Evolutionary conservation across 2,888 invertebrate species (phyloP).

Genomic region (Cephonodes hylas): DNA sequence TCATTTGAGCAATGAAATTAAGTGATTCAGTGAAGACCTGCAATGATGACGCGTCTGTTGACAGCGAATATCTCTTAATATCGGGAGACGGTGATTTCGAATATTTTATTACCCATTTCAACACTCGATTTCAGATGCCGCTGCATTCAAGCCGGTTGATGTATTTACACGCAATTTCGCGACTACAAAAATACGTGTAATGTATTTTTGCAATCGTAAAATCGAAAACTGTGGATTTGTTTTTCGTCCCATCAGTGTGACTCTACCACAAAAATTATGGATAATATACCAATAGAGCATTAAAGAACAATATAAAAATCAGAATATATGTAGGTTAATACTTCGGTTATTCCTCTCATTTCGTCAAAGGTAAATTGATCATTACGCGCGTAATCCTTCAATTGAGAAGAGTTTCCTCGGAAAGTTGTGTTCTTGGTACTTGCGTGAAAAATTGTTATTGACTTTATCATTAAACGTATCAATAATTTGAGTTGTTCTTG

Average conservation of each 20-base stretch:
- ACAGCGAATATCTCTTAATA: too few species aligned
- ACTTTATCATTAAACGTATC: too few species aligned
- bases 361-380: not conserved
- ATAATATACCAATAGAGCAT: not conserved
- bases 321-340: not conserved
- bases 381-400: not conserved
- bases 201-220: not conserved
- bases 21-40: too few species aligned
- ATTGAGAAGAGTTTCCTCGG: not conserved
- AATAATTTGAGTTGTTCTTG: too few species aligned
- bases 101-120: not conserved
- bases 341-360: not conserved
- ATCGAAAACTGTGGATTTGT: not conserved
- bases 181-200: not conserved
- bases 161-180: not conserved
- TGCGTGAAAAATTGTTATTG: not conserved
- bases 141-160: not conserved
- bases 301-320: not conserved
- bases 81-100: too few species aligned
- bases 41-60: too few species aligned
- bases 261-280: not conserved
- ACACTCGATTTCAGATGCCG: not conserved
- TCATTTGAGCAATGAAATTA: too few species aligned
- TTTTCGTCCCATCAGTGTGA: not conserved
- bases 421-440: not conserved